Percentiles rank a stretch among this genome's conserved stretches.
phyloP scores from a whole-genome alignment of 37 sponge, comb jelly and placozoan genomes.

The Mnemiopsis leidyi region DNA sequence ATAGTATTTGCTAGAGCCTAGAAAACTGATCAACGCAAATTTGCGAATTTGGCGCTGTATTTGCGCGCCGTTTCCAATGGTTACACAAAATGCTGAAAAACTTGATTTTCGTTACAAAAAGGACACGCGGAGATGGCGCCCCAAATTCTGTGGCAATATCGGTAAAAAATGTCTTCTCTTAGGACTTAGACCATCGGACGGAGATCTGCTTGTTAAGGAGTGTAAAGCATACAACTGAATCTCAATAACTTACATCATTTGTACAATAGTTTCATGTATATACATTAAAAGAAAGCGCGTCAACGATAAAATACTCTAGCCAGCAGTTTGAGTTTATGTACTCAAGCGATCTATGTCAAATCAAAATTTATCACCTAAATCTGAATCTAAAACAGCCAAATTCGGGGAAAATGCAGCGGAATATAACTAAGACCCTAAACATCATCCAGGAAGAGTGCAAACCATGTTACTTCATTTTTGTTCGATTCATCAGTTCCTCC shows the following conservation, averaged over 20 bases:
- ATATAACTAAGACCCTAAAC: too few species aligned
- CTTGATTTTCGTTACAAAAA: not conserved
- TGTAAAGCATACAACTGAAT: not conserved
- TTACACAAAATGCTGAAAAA: slow-evolving; percentile 61
- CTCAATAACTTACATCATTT: not conserved
- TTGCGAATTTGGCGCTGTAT: not conserved
- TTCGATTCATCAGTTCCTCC: slow-evolving; percentile 47
- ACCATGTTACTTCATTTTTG: slow-evolving; percentile 13
- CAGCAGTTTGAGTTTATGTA: not conserved
- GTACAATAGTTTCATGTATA: not conserved
- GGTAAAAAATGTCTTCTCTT: not conserved
- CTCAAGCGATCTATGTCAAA: too few species aligned
- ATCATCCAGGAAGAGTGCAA: too few species aligned
- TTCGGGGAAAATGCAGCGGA: too few species aligned
- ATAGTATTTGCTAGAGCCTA: not conserved
- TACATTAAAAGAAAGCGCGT: not conserved
- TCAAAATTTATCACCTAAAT: too few species aligned
- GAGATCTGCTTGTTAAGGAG: not conserved
- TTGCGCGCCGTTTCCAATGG: slow-evolving; percentile 65
- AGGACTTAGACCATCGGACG: too few species aligned
- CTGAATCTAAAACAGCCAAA: not conserved
- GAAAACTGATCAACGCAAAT: too few species aligned
- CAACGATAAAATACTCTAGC: not conserved
- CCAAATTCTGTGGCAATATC: too few species aligned
- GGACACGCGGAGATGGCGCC: not conserved